Evolutionary conservation across 2,888 invertebrate species (phyloP), one percentile per base, ranked within the genome.

Genomic region (Tiliacea citrago): DNA sequence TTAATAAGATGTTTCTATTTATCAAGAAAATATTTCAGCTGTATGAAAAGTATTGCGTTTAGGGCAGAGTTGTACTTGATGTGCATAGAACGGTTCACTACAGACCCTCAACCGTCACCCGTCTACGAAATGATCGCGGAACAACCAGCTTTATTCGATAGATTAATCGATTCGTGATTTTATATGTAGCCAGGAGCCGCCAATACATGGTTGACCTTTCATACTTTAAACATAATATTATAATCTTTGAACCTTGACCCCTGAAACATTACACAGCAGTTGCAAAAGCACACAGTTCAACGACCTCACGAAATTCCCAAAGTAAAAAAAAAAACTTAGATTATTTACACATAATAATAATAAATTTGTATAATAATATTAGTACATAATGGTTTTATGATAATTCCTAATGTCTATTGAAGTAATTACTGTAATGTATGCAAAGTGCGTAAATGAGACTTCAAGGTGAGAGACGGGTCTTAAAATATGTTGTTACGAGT

Each of bases 281-380:
- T 24, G 47, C 6, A 24, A 77, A 71, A 63, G 45, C 18, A 3
- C 13, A 0, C 10, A 65, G 80, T 72, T 77, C 53, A 62, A 57
- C 21, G 73, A 70, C 63, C 69, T 67, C 18, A 49, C 4, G 0
- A 49, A 73, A 70, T 16, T 55, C 53, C n/a, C 53, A 63, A 58
- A 21, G 9, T 9, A 65, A 45, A 53, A 77, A 81, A 75, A 69
- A 2, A 1, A n/a, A 58, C 66, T 0, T 24, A 29, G 18, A 69
- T 62, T 66, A 73, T 79, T 83, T 55, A 72, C 67, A 79, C 69
- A 69, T 81, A 78, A 73, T 78, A 67, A 73, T 61, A 83, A 79
- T 79, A 66, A 53, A 49, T 78, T 29, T 2, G 29, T 29, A 29
- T 29, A 29, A 29, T 29, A 29, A 29, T 29, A 29, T 29, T 39